Evolutionary conservation across 1,140 invertebrate species (phyloP).

Genomic region (Zaprionus nigranus): DNA sequence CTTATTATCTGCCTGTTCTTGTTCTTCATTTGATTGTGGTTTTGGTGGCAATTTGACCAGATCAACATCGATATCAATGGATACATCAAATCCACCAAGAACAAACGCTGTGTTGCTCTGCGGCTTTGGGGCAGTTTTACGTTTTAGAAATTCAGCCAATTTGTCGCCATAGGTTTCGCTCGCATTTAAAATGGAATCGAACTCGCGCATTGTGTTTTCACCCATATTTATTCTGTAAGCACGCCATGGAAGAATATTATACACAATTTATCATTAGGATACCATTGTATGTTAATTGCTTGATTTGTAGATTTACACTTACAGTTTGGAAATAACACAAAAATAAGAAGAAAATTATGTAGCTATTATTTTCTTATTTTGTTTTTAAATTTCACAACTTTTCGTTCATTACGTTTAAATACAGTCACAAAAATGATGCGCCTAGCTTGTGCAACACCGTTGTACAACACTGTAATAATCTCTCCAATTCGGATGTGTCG

Average conservation of each 20-base stretch:
- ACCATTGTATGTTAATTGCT: not conserved
- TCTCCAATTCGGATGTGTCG: not conserved
- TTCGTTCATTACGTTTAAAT: not conserved
- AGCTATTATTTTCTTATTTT: not conserved
- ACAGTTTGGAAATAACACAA: not conserved
- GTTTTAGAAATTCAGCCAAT: slow-evolving; percentile 30
- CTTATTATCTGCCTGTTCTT: not conserved
- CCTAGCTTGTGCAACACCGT: not conserved
- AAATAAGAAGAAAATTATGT: not conserved
- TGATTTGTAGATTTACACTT: not conserved
- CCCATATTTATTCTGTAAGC: slow-evolving; percentile 11
- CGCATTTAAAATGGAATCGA: slow-evolving; percentile 34
- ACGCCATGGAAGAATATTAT: not conserved
- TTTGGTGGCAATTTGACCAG: slow-evolving; percentile 30
- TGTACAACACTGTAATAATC: slow-evolving; percentile 33
- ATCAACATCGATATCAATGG: slow-evolving; percentile 38
- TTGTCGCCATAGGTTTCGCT: slow-evolving; percentile 39
- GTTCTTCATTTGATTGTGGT: not conserved
- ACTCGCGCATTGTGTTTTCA: slow-evolving; percentile 31
- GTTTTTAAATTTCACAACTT: slow-evolving; percentile 3
- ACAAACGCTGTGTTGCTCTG: slow-evolving; percentile 1
- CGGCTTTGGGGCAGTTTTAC: slow-evolving; percentile 19
- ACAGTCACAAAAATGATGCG: slow-evolving; percentile 32
- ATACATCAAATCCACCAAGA: slow-evolving; percentile 12
- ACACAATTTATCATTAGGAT: not conserved